Evolutionary conservation across 2,888 invertebrate species (phyloP).

Genomic region (Heterodera filipjevi): DNA sequence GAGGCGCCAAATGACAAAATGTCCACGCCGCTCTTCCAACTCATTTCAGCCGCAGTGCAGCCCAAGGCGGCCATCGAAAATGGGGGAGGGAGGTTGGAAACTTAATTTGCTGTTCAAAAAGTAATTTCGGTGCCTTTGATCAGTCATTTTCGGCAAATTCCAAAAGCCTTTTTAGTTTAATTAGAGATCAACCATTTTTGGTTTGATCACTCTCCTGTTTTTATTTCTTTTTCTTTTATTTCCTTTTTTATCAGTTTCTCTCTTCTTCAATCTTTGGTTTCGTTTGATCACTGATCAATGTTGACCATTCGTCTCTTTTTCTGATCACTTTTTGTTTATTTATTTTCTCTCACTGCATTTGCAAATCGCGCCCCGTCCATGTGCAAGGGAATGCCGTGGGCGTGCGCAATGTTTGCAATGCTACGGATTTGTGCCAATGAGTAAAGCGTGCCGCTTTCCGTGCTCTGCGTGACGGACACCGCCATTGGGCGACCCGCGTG

Average conservation of each 20-base stretch:
- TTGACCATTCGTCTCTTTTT: no score
- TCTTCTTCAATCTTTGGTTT: no score
- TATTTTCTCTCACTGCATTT: constrained; percentile 17
- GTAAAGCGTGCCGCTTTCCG: constrained; percentile 33
- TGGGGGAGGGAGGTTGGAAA: not conserved
- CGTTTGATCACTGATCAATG: no score
- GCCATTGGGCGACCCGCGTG: constrained; percentile 34
- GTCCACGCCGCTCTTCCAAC: constrained; percentile 35
- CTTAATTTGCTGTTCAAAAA: no score
- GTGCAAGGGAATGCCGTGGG: constrained; percentile 27
- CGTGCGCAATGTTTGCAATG: constrained; percentile 25
- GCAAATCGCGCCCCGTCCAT: constrained; percentile 36
- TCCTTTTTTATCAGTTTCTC: no score
- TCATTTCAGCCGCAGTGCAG: constrained; percentile 35
- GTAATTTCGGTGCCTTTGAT: no score
- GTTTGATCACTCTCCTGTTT: no score
- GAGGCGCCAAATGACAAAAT: constrained; percentile 33
- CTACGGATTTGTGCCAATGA: constrained; percentile 27
- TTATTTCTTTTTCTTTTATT: no score
- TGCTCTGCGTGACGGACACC: constrained; percentile 30
- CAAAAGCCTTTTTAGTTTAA: no score
- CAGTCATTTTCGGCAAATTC: no score
- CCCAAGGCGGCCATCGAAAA: constrained; percentile 8
- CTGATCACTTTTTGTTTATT: not conserved
- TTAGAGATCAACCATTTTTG: no score